Base-by-base conservation (phyloP, 2,888 invertebrate species). In the Eupithecia dodoneata region DNA sequence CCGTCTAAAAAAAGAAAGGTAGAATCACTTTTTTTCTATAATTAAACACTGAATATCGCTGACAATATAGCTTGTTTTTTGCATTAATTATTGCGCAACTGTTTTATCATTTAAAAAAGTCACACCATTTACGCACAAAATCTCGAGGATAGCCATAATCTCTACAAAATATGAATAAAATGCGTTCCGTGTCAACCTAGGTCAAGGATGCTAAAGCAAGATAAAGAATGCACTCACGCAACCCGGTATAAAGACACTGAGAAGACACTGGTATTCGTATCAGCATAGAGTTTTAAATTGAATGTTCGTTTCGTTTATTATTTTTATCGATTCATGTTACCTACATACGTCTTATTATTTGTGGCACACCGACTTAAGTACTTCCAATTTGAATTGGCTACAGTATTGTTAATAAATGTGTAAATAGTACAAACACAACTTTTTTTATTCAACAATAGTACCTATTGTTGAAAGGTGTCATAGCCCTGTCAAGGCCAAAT, bases 191-290 rank as follows among this genome's bases (percentile, higher is more conserved):
- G 83, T 89, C 90, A 83, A 79, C 87, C 84, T 88, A 87, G 90
- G 90, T 91, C 91, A 91, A 90, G 91, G 89, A 75, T 76, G 76
- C 79, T 83, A 80, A 76, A 13, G 45, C 45, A 74, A 79, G 86
- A 87, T 87, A 84, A 85, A 83, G 76, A 73, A 73, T 86, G 86
- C 87, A 87, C 86, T 83, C 81, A 83, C 83, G 83, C 83, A 81
- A 83, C 52, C 59, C 49, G 49, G 42, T 63, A 55, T 7, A 80
- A 67, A 72, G 9, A 30, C 52, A 71, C 47, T 12, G 66, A 66
- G 42, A 66, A 79, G 80, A 81, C 63, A 74, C 70, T 67, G 9
- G 70, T 79, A 66, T 30, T 30, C 3, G 7, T 70, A 30, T 47
- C 10, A 10, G 18, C 7, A 78, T 81, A 77, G 74, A 49, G 73